Percentiles rank a stretch among this genome's conserved stretches.
Evolutionary conservation across 2,888 invertebrate genomes (phyloP).

Genomic region (Agrochola circellaris): DNA sequence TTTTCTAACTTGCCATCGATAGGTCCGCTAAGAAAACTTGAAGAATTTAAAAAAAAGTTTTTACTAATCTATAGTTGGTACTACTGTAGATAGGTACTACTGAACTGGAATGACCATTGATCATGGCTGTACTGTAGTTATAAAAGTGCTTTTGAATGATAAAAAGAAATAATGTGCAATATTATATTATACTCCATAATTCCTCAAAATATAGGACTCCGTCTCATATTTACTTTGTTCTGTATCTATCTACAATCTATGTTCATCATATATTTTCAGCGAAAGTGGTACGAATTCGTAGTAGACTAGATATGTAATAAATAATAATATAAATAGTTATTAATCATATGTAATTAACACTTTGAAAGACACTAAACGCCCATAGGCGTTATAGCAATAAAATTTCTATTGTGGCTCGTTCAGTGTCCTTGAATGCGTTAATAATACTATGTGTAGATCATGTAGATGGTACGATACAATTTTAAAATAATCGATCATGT

Average conservation of each 20-base stretch:
- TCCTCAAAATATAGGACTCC: neutral
- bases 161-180: neutral
- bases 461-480: conserved; percentile 36
- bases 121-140: neutral
- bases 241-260: neutral
- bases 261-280: neutral
- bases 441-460: conserved; percentile 44
- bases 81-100: neutral
- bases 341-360: neutral
- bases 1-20: too few species aligned
- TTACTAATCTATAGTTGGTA: neutral
- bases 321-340: neutral
- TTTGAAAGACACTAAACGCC: too few species aligned
- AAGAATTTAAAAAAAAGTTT: neutral
- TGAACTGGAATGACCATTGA: neutral
- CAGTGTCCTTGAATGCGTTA: conserved; percentile 1
- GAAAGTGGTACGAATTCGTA: conserved; percentile 7
- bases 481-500: conserved; percentile 26
- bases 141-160: neutral
- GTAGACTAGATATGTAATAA: conserved; percentile 10
- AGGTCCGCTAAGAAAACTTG: too few species aligned
- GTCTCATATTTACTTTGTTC: neutral
- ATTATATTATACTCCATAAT: neutral
- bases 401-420: too few species aligned
- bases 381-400: too few species aligned